Evolutionary conservation across 30 jellyfish, hydroid and myxozoan genomes (phyloP).

Genomic region (Nemopilema nomurai): DNA sequence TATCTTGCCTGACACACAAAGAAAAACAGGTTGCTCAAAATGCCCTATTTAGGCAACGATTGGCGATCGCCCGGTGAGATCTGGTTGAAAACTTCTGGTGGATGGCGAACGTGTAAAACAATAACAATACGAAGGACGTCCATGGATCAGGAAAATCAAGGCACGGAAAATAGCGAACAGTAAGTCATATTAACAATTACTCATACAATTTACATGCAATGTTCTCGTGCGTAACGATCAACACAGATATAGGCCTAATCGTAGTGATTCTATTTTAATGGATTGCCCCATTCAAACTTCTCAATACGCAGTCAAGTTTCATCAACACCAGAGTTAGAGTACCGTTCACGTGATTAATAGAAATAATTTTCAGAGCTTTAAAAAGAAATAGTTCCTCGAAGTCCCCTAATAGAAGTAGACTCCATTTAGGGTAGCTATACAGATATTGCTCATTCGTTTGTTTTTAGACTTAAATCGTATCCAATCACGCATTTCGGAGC

Average conservation of each 20-base stretch:
- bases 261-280: no score
- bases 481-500: background rate
- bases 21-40: background rate
- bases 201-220: no score
- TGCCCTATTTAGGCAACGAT: constrained; percentile 52
- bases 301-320: background rate
- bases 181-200: no score
- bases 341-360: background rate
- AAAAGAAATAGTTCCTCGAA: no score
- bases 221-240: no score
- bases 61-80: constrained; percentile 55
- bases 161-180: background rate
- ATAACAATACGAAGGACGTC: constrained; percentile 40
- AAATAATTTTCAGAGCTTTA: no score
- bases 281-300: background rate
- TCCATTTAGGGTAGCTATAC: no score
- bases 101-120: constrained; percentile 81
- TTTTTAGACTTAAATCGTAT: background rate
- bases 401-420: no score
- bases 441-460: no score
- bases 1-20: background rate
- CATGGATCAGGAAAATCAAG: constrained; percentile 12
- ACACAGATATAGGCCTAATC: no score
- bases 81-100: constrained; percentile 78
- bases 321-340: background rate